Percentiles rank a stretch among this genome's conserved stretches.
Conservation (phyloP, 2,797 vertebrate species). For the Hippoglossus hippoglossus region DNA sequence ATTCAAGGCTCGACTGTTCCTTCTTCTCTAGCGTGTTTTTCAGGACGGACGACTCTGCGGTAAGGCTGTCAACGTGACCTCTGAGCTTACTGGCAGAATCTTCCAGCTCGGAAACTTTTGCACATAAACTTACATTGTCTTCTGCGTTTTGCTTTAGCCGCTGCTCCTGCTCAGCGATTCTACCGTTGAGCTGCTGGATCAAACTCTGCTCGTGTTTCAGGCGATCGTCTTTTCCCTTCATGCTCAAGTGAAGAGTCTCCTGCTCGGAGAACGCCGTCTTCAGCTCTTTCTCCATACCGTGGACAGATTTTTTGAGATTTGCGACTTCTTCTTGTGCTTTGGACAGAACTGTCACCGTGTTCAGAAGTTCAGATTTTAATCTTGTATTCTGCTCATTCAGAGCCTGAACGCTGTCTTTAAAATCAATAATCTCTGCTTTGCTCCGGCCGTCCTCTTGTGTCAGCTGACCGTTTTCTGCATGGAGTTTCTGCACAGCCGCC, state of each 20-base stretch:
- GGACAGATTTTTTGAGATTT: constrained; percentile 71
- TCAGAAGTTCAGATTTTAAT: constrained; percentile 82
- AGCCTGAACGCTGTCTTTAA: constrained; percentile 65
- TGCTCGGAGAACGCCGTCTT: constrained; percentile 70
- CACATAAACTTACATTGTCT: constrained; percentile 69
- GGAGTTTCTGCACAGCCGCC: constrained; percentile 65
- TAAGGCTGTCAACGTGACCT: constrained; percentile 73
- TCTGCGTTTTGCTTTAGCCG: constrained; percentile 79
- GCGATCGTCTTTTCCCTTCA: constrained; percentile 77
- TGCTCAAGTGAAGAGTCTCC: constrained; percentile 68
- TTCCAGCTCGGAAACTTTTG: constrained; percentile 77
- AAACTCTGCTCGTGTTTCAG: constrained; percentile 79
- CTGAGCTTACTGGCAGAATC: constrained; percentile 68
- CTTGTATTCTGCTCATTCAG: constrained; percentile 79
- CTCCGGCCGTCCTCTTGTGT: constrained; percentile 61
- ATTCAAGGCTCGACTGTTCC: constrained; percentile 71
- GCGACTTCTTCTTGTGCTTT: constrained; percentile 75
- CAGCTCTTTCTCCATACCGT: constrained; percentile 74
- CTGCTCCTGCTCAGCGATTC: constrained; percentile 77
- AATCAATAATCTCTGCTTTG: constrained; percentile 50
- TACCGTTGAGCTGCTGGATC: constrained; percentile 78
- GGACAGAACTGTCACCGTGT: constrained; percentile 52
- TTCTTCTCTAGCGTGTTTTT: constrained; percentile 80
- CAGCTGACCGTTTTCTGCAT: constrained; percentile 73
- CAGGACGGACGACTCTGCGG: constrained; percentile 76